Base-by-base conservation (phyloP, 2,888 invertebrate species). In the Agelastica alni region DNA sequence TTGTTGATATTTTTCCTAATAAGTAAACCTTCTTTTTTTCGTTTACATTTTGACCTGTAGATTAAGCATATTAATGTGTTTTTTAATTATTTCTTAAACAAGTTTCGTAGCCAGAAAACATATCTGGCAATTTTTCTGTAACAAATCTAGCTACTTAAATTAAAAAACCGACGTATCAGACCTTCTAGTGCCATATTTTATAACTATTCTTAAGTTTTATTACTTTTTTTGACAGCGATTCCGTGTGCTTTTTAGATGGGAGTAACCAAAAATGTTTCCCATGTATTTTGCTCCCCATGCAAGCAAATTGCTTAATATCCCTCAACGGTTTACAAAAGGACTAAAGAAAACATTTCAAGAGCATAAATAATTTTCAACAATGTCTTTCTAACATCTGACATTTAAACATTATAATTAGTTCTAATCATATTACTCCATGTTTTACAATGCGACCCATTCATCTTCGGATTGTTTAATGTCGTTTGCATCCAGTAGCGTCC, bases 321-420 rank as follows among this genome's bases (percentile, higher is more conserved):
- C 12, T 48, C 48, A 39, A 37, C 48, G 34, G 39, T 17, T 30
- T 39, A 22, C 39, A 47, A 20, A 18, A 10, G 26, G 20, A 12
- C 18, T 20, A 20, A 39, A 39, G 36, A 36, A 47, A 17, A 31
- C 20, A 36, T 36, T 16, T 46, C 36, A 10, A 46, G 46, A 41
- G 41, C 49, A 49, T 49, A 49, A 49, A 49, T 49, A 49, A 49
- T 41, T 31, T 32, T 14, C 22, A 42, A 49, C 49, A 49, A 49
- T 32, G 32, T 18, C 28, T 7, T 18, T 18, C 49, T 49, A 20
- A 41, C 49, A 49, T 49, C 49, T 49, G 49, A 49, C 42, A 31
- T 41, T 41, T 41, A 31, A 41, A 49, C 42, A 31, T 49, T 49
- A 49, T 49, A 49, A 49, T 49, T 49, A 41, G 41, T 41, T 41